phyloP scores from a whole-genome alignment of 2,797 vertebrate species.

The Melanitta fusca region DNA sequence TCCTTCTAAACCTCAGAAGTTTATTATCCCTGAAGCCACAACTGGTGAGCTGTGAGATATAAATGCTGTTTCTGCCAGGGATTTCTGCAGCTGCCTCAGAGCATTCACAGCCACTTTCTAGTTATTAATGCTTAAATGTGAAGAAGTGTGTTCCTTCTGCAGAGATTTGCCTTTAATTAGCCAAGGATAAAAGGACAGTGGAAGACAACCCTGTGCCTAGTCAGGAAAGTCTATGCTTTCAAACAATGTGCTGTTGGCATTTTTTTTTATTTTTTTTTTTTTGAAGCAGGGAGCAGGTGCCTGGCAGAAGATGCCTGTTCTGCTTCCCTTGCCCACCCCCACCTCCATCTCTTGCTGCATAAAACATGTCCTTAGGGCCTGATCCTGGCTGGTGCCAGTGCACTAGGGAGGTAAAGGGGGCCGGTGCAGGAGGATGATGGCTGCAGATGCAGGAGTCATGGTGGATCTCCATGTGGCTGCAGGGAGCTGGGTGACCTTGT shows the following conservation, averaged over 20 bases:
- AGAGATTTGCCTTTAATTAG: conserved; percentile 65
- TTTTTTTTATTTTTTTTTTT: neutral
- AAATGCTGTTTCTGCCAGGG: conserved; percentile 44
- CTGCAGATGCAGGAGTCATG: fast-evolving
- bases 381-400: neutral
- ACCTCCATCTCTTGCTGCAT: neutral
- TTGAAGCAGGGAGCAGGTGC: conserved; percentile 64
- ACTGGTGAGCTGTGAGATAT: conserved; percentile 28
- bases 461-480: fast-evolving
- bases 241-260: neutral
- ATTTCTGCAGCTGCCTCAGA: conserved; percentile 44
- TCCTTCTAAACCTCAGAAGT: neutral
- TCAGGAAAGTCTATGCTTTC: conserved; percentile 3
- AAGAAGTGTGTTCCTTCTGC: conserved; percentile 2
- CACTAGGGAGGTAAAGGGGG: neutral
- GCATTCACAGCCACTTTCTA: conserved; percentile 4
- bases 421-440: fast-evolving
- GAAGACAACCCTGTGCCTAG: neutral
- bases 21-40: neutral
- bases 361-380: neutral
- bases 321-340: conserved; percentile 1
- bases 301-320: conserved; percentile 54
- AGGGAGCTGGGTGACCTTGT: neutral
- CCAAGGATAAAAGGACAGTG: conserved; percentile 66
- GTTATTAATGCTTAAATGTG: conserved; percentile 12